These are phyloP conservation scores for Perognathus longimembris DNA, from an alignment of 2,113 vertebrate genomes.

Conservation along the genomic window DNA sequence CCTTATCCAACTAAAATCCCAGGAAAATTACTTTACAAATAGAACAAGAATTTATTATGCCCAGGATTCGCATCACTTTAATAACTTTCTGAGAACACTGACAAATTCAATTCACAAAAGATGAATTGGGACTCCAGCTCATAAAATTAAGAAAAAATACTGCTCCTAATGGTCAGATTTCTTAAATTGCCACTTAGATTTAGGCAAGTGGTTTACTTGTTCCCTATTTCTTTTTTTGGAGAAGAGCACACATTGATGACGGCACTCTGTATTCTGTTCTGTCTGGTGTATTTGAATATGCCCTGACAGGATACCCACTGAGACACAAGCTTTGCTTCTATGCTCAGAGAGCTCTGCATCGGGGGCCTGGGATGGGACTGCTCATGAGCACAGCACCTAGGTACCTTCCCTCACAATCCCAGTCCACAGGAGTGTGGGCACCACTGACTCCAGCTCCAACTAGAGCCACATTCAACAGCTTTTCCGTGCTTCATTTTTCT, in stretches of 20 bases:
- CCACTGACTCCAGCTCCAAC: too few species aligned
- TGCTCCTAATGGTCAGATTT: conserved; percentile 70
- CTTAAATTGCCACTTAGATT: conserved; percentile 67
- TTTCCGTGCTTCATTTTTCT: not conserved
- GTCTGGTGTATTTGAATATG: not conserved
- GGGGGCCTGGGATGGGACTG: not conserved
- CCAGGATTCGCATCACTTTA: conserved; percentile 67
- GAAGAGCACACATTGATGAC: not conserved
- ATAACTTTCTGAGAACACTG: conserved; percentile 72
- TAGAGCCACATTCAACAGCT: not conserved
- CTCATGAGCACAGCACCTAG: too few species aligned
- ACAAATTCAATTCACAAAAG: conserved; percentile 80
- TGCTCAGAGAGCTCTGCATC: not conserved
- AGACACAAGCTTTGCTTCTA: not conserved
- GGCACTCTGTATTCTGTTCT: not conserved
- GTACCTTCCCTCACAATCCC: too few species aligned
- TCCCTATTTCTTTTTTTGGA: not conserved
- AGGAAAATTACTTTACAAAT: conserved; percentile 68
- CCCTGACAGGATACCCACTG: not conserved
- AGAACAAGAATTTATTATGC: conserved; percentile 68
- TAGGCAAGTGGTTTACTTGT: conserved; percentile 67
- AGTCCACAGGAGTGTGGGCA: too few species aligned
- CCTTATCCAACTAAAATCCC: conserved; percentile 55
- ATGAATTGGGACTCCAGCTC: conserved; percentile 70
- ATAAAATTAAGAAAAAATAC: conserved; percentile 78